Base-by-base conservation (phyloP, 2,888 invertebrate species). In the Megalurothrips usitatus region DNA sequence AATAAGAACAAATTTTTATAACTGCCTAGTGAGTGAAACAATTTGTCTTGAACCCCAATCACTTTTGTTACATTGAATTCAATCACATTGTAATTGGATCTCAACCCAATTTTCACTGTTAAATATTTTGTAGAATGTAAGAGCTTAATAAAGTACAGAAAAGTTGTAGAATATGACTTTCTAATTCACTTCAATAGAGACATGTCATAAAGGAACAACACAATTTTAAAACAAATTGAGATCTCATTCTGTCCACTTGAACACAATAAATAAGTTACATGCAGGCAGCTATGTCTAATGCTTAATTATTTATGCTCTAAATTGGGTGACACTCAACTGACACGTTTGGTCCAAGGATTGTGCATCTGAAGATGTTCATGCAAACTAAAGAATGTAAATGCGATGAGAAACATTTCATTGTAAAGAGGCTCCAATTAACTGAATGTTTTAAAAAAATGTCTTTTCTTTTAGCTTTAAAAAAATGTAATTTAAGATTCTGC, bases 1-100 rank as follows among this genome's bases (percentile, higher is more conserved):
- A 52, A 78, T 49, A 78, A 81, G 79, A 47, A 28, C 87, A 81
- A 84, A 88, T 79, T 88, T 87, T 85, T 86, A 89, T 10, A 81
- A 87, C 2, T 87, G 88, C 85, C 63, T 26, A 79, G 79, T 81
- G 78, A 81, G 26, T n/a, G 79, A 17, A 49, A 19, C 48, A 28
- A 80, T 58, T 68, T 68, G 11, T 47, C 63, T 43, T 23, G 17
- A 48, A 78, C 68, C 75, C 80, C 14, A 78, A 68, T 49, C 34
- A 47, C 52, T 49, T 80, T 79, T 14, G 79, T 58, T 79, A 49
- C 47, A 63, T 19, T 23, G 9, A 52, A 34, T 75, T 11, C 47
- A 19, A 75, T 47, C n/a, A 28, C 48, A 58, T 11, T 28, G 17
- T 43, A 49, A 79, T 79, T 81, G 68, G 63, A 68, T 79, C 19